phyloP scores from a whole-genome alignment of 2,797 vertebrate genomes.

The Valencia hispanica region DNA sequence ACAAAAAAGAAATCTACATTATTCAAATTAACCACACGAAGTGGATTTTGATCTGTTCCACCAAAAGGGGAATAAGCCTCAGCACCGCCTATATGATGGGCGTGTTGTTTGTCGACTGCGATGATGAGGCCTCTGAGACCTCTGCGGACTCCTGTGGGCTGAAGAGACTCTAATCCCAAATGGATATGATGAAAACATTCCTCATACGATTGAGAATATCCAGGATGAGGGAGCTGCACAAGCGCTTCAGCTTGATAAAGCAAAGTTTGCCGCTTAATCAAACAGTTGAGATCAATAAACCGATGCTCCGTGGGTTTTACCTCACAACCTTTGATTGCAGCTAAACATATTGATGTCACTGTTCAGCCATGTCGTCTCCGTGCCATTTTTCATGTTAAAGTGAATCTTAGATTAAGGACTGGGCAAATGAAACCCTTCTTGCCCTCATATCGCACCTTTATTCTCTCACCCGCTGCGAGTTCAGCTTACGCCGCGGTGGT shows the following conservation, averaged over 20 bases:
- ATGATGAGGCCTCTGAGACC: slow-evolving; percentile 67
- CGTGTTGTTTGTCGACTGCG: slow-evolving; percentile 60
- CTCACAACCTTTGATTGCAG: slow-evolving; percentile 29
- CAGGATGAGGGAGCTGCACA: slow-evolving; percentile 14
- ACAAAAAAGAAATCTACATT: neutral
- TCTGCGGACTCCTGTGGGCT: slow-evolving; percentile 29
- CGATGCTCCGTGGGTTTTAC: slow-evolving; percentile 37
- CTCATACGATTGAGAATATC: slow-evolving; percentile 10
- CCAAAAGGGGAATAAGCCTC: slow-evolving; percentile 25
- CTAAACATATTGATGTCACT: slow-evolving; percentile 48
- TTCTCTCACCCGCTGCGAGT: slow-evolving; percentile 35
- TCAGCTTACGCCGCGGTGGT: slow-evolving; percentile 32
- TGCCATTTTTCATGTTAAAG: slow-evolving; percentile 16
- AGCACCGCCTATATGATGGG: neutral
- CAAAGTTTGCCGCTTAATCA: neutral
- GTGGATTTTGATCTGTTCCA: neutral
- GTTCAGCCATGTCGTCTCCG: slow-evolving; percentile 29
- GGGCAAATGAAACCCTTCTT: neutral
- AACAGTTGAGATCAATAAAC: neutral
- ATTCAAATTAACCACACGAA: too few species aligned
- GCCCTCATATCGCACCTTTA: slow-evolving; percentile 5
- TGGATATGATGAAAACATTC: slow-evolving; percentile 57
- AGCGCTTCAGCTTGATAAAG: slow-evolving; percentile 10
- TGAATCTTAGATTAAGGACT: slow-evolving; percentile 9
- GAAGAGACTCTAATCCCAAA: slow-evolving; percentile 38